Evolutionary conservation across 2,797 vertebrate genomes (phyloP).

Genomic region (Iguana delicatissima): DNA sequence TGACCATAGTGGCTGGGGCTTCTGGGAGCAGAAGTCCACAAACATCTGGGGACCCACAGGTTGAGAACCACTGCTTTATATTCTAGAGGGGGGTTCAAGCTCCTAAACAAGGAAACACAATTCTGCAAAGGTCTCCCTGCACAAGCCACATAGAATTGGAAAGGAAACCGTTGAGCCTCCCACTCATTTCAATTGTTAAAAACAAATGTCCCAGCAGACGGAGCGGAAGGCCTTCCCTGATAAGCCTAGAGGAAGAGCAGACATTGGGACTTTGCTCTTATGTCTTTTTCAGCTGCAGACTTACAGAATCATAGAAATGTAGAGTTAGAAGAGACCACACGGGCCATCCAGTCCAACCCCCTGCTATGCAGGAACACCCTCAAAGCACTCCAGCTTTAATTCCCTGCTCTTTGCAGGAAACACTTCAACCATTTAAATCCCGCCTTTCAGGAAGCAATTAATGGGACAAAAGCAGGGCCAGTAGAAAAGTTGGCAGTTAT

Average conservation of each 20-base stretch:
- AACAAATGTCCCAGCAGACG: neutral
- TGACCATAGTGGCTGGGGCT: too few species aligned
- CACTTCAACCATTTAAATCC: neutral
- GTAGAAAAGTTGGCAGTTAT: neutral
- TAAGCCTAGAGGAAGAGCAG: too few species aligned
- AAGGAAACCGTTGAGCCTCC: neutral
- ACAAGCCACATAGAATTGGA: neutral
- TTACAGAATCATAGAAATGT: too few species aligned
- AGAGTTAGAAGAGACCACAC: too few species aligned
- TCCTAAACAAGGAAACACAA: constrained; percentile 41
- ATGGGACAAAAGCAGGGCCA: neutral
- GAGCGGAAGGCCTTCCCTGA: constrained; percentile 33
- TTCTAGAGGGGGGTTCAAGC: constrained; percentile 54
- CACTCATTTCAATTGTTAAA: too few species aligned
- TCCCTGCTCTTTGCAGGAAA: neutral
- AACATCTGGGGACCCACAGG: too few species aligned
- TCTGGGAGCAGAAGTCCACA: too few species aligned
- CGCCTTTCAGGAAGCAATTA: neutral
- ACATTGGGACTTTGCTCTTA: neutral
- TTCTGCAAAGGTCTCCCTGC: neutral
- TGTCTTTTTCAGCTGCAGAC: neutral
- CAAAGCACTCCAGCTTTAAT: neutral
- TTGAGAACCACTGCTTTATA: too few species aligned
- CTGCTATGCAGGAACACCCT: too few species aligned
- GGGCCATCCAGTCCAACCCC: too few species aligned